Evolutionary conservation across 2,888 invertebrate species (phyloP), one percentile per base, ranked within the genome.

Genomic region (Harpagoxenus sublaevis): DNA sequence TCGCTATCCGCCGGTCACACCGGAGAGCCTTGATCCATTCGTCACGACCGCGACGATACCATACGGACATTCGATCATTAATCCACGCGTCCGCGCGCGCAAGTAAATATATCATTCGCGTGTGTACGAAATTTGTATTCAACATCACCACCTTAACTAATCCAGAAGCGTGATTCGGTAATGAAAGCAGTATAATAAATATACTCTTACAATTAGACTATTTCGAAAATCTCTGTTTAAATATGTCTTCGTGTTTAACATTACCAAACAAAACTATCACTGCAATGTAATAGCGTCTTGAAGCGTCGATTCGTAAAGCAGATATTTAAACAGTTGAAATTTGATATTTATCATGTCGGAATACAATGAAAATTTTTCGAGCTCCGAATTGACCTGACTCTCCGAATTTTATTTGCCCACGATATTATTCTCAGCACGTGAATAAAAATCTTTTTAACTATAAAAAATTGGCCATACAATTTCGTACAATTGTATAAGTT

Each of bases 51-150:
- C 83, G 55, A 75, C 73, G 85, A 83, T 87, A 66, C 74, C 60
- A 68, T n/a, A n/a, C n/a, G 63, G 68, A 87, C 87, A 57, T 62
- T 66, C 48, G 68, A 78, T 83, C 87, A 86, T 87, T 83, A 86
- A 87, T 87, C 78, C 75, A 79, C 60, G 28, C 23, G 45, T 60
- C 31, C 65, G 45, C 18, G 28, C 51, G n/a, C 28, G 23, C 62
- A 35, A 35, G 48, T 66, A n/a, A 42, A 68, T 12, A 35, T 53
- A 65, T 39, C 15, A 28, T 28, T 28, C 42, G 31, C 35, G 31
- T n/a, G 55, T 57, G n/a, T 60, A 28, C 62, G 31, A 63, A 66
- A 66, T 62, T 62, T 60, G 60, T 60, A 77, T 66, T 35, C 77
- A 18, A 51, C 39, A 15, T 78, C 57, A 45, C 9, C 9, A 4